Evolutionary conservation across 2,113 vertebrate species (phyloP).

Genomic region (Xiphophorus maculatus): DNA sequence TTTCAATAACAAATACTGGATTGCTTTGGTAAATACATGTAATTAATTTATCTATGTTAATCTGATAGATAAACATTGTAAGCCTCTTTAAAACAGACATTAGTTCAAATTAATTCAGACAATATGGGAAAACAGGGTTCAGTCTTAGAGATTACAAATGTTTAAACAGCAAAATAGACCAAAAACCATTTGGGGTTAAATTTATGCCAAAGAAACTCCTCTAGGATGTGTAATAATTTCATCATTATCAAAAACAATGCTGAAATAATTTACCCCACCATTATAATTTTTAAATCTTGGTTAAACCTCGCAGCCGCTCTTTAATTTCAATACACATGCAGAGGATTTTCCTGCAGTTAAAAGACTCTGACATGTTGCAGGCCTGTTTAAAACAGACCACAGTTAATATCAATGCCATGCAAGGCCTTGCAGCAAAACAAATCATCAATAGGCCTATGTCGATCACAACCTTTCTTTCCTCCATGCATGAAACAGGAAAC

Average conservation of each 20-base stretch:
- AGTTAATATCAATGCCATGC: conserved; percentile 72
- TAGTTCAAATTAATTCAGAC: neutral
- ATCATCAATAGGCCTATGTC: conserved; percentile 73
- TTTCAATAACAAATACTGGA: neutral
- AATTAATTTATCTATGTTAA: neutral
- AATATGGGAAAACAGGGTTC: neutral
- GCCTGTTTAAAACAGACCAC: conserved; percentile 68
- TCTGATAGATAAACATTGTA: neutral
- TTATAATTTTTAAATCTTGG: neutral
- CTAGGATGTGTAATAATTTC: neutral
- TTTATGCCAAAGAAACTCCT: neutral
- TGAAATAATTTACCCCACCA: no score
- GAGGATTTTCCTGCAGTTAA: conserved; percentile 32
- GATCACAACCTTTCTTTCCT: conserved; percentile 71
- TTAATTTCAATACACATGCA: neutral
- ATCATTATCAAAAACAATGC: neutral
- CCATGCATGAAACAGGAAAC: conserved; percentile 63
- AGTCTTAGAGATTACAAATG: no score
- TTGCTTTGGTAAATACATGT: no score
- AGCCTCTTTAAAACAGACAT: no score
- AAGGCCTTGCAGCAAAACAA: conserved; percentile 77
- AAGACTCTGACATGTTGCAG: conserved; percentile 52
- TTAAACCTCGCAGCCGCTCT: neutral
- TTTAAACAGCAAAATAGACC: neutral
- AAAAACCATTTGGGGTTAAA: neutral